Evolutionary conservation across 2,888 invertebrate species (phyloP).

Genomic region (Mythimna albipuncta): DNA sequence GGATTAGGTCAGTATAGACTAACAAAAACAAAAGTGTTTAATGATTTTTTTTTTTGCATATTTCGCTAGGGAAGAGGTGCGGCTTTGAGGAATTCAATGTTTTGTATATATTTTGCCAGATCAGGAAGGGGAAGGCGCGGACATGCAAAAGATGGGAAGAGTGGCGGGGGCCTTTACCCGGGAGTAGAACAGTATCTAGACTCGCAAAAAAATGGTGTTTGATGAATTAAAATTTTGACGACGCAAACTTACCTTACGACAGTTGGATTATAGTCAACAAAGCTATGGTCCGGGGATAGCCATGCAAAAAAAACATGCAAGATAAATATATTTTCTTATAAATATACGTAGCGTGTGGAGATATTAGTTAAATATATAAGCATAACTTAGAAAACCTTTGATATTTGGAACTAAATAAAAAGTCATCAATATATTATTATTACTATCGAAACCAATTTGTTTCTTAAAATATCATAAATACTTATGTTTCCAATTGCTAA

Average conservation of each 20-base stretch:
- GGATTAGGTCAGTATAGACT: too few relatives aligned
- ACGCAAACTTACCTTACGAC: slow-evolving; percentile 81
- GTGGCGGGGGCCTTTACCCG: too few relatives aligned
- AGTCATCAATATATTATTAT: slow-evolving; percentile 4
- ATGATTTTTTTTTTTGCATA: too few relatives aligned
- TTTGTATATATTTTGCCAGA: too few relatives aligned
- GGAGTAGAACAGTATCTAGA: too few relatives aligned
- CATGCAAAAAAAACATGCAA: slow-evolving; percentile 90
- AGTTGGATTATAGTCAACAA: slow-evolving; percentile 89
- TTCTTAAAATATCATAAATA: background rate
- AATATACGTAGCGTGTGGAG: background rate
- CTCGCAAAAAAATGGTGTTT: slow-evolving; percentile 1
- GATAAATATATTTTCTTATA: slow-evolving; percentile 65
- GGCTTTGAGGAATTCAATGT: too few relatives aligned
- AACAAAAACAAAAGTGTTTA: too few relatives aligned
- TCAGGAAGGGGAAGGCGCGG: too few relatives aligned
- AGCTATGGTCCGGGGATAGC: slow-evolving; percentile 85
- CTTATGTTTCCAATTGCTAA: background rate
- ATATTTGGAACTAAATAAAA: slow-evolving; percentile 3
- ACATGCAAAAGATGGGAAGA: too few relatives aligned
- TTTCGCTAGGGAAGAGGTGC: too few relatives aligned
- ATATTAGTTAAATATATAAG: background rate
- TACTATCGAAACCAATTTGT: background rate
- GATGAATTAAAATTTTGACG: slow-evolving; percentile 26
- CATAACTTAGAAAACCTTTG: slow-evolving; percentile 19